Base-by-base conservation (phyloP, 2,113 vertebrate genomes). In the Polypterus senegalus region DNA sequence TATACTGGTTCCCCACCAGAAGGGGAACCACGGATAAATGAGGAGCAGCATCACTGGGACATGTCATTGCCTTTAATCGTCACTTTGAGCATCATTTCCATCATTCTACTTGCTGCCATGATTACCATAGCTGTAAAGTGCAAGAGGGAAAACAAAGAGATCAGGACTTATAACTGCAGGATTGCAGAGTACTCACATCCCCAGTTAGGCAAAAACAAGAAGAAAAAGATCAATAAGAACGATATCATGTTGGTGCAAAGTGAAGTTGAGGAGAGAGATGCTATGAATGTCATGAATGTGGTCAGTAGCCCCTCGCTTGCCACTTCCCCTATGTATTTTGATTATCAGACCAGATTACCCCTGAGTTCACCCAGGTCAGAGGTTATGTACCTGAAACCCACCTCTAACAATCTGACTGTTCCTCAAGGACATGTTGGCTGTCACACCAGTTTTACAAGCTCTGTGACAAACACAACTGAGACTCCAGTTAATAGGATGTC, bases 271-370 rank as follows among this genome's bases (percentile, higher is more conserved):
- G 95, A 97, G 84, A 87, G 94, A 65, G 94, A 97, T 77, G 92
- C 93, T 81, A 93, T 98, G 90, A 98, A 98, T 84, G 96, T 97
- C 79, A 98, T 98, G 96, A 98, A 98, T 63, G 96, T 98, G 85
- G 96, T 98, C 79, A 98, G 96, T 92, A 97, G 94, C 77, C 94
- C 96, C 73, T 97, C 96, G 70, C 81, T 98, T 79, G 94, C 96
- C 82, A 96, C 96, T 76, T 98, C 96, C 74, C 96, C 96, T 70
- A 94, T 98, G 91, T 98, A 97, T 87, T 98, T 98, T 82, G 96
- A 98, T 86, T 98, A 98, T 86, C 96, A 98, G 88, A 98, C 96
- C 69, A 92, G 96, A 72, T 87, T 98, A 78, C 96, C 96, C 83
- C 92, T 98, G 81, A 98, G 96, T 89, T 97, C 96, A 67, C 96